Base-by-base conservation (phyloP, 2,113 vertebrate genomes). In the Galeopterus variegatus region DNA sequence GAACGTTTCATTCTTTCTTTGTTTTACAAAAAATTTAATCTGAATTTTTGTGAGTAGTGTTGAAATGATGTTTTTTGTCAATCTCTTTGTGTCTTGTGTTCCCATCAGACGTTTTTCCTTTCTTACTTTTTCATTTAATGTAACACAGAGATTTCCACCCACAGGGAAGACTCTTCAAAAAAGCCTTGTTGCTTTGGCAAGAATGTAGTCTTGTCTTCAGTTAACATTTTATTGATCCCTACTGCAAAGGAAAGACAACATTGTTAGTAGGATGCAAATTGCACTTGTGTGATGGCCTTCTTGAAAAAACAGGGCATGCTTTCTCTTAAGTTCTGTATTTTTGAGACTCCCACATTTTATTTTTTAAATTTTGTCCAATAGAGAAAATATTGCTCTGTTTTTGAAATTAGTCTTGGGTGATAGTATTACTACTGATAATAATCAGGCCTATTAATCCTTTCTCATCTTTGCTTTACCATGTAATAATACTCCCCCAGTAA, bases 131-230 rank as follows among this genome's bases (percentile, higher is more conserved):
- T 93, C 26, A 95, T 77, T 89, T 87, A 91, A 84, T 54, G 5
- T 76, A 70, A 86, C 28, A 31, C 26, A 94, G 60, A 89, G 41
- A 72, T 91, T 97, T 70, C 69, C 5, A 92, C 52, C 60, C 84
- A 60, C 65, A 88, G 69, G 87, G 62, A 81, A 93, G 88, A 41
- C 36, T 86, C 88, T 54, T 75, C 24, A 45, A 60, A 88, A 96
- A 96, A 96, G 18, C 31, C 65, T 77, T 58, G 21, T 90, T 96
- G 76, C 69, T 95, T 95, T 94, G 56, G 83, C 87, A 87, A 96
- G 85, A 62, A 60, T 83, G 5, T 73, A 90, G 89, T 94, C 69
- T 94, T 83, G 89, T 14, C 23, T 96, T 97, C 70, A 50, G 65
- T 54, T 93, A 56, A 69, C 9, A 23, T 4, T 60, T 76, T 88